Conservation (phyloP, 2,113 vertebrate species). For the Entosphenus tridentatus region DNA sequence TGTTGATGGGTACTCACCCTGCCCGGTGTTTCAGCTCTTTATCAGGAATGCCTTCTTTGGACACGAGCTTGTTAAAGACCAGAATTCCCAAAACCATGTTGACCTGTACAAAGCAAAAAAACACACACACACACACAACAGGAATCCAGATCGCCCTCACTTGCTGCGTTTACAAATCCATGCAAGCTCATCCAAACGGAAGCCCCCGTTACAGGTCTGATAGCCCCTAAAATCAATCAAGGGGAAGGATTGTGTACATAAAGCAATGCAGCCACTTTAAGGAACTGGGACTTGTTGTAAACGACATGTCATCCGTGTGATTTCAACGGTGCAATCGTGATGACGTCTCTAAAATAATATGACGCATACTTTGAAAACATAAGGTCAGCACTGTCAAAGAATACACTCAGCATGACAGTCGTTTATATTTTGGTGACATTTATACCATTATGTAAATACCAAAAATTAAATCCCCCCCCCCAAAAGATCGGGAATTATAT, state of each 20-base stretch:
- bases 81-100: constrained; percentile 97
- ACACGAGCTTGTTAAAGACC: constrained; percentile 98
- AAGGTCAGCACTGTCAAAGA: constrained; percentile 7
- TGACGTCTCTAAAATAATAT: no score
- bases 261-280: no score
- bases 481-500: no score
- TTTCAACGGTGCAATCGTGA: no score
- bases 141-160: background rate
- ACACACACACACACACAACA: constrained; percentile 8
- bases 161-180: no score
- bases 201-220: no score
- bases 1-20: constrained; percentile 41
- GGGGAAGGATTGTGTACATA: no score
- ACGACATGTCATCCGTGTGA: no score
- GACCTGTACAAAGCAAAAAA: constrained; percentile 28
- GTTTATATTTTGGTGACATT: background rate
- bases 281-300: no score
- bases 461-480: background rate
- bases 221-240: no score
- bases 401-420: background rate
- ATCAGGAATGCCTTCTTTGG: constrained; percentile 89
- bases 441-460: background rate
- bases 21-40: constrained; percentile 98
- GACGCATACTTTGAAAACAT: background rate
- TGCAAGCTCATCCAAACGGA: no score